A percentile compares a stretch with the other conserved stretches of the same genome.
phyloP scores from a whole-genome alignment of 2,113 vertebrate genomes.

The Chloropsis cyanopogon region DNA sequence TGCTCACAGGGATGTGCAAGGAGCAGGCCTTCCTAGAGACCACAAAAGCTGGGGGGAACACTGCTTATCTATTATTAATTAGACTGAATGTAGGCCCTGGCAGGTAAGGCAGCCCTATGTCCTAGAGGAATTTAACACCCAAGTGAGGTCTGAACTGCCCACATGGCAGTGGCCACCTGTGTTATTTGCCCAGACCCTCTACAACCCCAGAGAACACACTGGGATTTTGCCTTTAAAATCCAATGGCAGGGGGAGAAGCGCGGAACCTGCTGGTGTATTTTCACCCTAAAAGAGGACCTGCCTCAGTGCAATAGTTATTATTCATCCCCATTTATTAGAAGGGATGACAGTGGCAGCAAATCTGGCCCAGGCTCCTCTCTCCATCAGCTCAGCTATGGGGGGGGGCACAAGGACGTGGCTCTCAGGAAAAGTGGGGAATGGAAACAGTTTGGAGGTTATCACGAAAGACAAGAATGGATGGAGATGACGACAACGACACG shows the following conservation, averaged over 20 bases:
- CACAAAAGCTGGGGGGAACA: neutral
- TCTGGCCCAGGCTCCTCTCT: neutral
- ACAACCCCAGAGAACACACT: neutral
- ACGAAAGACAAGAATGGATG: constrained; percentile 17
- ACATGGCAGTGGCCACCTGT: accelerated
- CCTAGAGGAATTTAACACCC: neutral
- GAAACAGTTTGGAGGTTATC: constrained; percentile 42
- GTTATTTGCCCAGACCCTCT: accelerated
- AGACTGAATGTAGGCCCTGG: neutral
- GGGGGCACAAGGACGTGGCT: neutral
- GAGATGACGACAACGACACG: constrained; percentile 49
- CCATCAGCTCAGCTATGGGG: neutral
- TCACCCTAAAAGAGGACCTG: neutral
- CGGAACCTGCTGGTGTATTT: neutral
- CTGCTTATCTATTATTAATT: neutral
- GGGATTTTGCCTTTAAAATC: neutral
- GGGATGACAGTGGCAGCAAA: neutral
- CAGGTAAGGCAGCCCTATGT: neutral
- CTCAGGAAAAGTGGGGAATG: constrained; percentile 1
- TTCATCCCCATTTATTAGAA: neutral
- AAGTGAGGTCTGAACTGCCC: accelerated
- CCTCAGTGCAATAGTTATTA: neutral
- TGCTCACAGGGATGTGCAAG: neutral
- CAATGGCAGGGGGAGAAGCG: neutral
- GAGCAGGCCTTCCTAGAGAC: neutral